Evolutionary conservation across 2,888 invertebrate genomes (phyloP), one percentile per base, ranked within the genome.

Genomic region (Baronia brevicornis): DNA sequence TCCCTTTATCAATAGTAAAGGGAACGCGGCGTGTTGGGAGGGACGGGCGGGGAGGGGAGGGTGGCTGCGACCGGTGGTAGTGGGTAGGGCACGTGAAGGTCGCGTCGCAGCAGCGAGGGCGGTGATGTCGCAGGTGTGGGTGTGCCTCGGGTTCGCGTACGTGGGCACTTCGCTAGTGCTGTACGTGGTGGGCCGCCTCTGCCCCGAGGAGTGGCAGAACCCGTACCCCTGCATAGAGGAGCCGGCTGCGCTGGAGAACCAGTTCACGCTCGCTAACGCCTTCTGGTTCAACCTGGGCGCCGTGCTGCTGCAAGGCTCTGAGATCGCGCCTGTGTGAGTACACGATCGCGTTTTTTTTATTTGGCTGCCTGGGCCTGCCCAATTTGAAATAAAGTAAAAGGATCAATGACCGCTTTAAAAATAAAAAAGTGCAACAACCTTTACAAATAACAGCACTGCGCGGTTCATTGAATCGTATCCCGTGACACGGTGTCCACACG

Each of bases 211-310:
- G 80, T 95, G 95, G 94, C 91, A 91, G 59, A 95, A 94, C 79
- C 94, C 95, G 0, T 91, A 91, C 82, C 93, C 94, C 0, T 94
- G 94, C 67, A 88, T 94, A 44, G 91, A 92, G 48, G 93, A 95
- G 54, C 92, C 94, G 1, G 89, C 89, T 18, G 90, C 89, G 41
- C 86, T 95, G 27, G 91, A 94, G 70, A 96, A 95, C 82, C 94
- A 92, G 70, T 93, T 95, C 84, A 91, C 89, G 39, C 87, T 94
- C 25, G 87, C 89, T 48, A 95, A 96, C 79, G 91, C 93, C 41
- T 86, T 96, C 36, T 97, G 96, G 96, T 95, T 95, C 72, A 92
- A 93, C 41, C 88, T 94, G 38, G 94, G 94, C 10, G 91, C 93
- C 31, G 86, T 95, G 48, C 86, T 95, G 75, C 93, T 94, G 59